Evolutionary conservation across 1,140 invertebrate species (phyloP).

Genomic region (Drosophila miranda): DNA sequence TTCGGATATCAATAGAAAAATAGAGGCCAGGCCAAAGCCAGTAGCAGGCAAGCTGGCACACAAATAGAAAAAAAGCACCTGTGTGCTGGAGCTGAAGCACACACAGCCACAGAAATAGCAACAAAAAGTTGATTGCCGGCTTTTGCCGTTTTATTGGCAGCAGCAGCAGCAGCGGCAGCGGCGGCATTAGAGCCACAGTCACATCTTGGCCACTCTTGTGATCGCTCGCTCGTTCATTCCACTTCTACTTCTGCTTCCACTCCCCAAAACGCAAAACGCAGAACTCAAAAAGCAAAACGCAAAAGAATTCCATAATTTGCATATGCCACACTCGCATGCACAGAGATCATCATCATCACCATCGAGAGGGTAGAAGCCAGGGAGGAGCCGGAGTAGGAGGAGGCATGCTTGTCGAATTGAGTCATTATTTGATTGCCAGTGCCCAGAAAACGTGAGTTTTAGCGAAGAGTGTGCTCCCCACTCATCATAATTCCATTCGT

Average conservation of each 20-base stretch:
- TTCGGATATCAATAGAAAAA: constrained; percentile 75
- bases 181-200: constrained; percentile 61
- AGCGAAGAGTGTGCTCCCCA: constrained; percentile 24
- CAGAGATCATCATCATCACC: constrained; percentile 8
- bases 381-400: neutral
- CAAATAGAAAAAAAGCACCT: no score
- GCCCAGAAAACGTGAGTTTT: constrained; percentile 48
- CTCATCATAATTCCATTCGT: neutral
- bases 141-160: constrained; percentile 63
- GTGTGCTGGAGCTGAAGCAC: constrained; percentile 12
- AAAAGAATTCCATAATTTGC: constrained; percentile 58
- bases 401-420: constrained; percentile 65
- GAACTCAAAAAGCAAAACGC: constrained; percentile 13
- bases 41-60: no score
- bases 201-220: constrained; percentile 66
- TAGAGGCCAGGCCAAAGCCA: constrained; percentile 64
- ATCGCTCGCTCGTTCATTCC: constrained; percentile 42
- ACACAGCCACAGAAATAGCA: constrained; percentile 17
- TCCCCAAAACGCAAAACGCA: no score
- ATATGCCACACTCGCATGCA: constrained; percentile 60
- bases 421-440: constrained; percentile 42
- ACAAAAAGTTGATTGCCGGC: constrained; percentile 50
- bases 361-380: no score
- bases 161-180: constrained; percentile 40
- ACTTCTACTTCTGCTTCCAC: constrained; percentile 1